Base-by-base conservation (phyloP, 2,888 invertebrate genomes). In the Oxytorus armatus region DNA sequence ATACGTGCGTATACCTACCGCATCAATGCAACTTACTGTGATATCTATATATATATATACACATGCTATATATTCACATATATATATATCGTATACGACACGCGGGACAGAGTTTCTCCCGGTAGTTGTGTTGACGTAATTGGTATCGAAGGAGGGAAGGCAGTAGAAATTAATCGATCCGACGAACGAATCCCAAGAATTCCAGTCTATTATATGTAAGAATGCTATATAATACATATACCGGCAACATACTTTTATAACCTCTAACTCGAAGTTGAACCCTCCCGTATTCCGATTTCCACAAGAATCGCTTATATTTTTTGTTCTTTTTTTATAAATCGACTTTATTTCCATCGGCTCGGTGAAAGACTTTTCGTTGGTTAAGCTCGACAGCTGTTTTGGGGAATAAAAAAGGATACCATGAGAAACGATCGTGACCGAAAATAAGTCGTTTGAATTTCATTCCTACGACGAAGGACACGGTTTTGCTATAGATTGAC, bases 141-240 rank as follows among this genome's bases (percentile, higher is more conserved):
- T 79, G 79, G 75, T 75, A 70, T 70, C 75, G 66, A 70, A 59
- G 69, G 59, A 79, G 75, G 66, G 65, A 79, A 79, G 59, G 59
- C 57, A 75, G 70, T 79, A 70, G 79, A 79, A 79, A 75, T 79
- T 79, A 75, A 79, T 79, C 79, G 79, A 75, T 75, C 79, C 75
- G 33, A 61, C 75, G 75, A 70, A 70, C 75, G 75, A 79, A 75
- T 79, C 79, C 75, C 79, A 79, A 75, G 79, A 79, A 79, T 75
- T 79, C 75, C 39, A 65, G 42, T 70, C 65, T 66, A 70, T 70
- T 75, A 70, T 65, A 59, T 47, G 25, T 47, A 59, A 23, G 53
- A 47, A 51, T 57, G 44, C 16, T 3, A 42, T 61, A 49, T 59
- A 47, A 42, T 59, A 49, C 53, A 36, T 33, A 65, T 63, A 63